Evolutionary conservation across 2,797 vertebrate genomes (phyloP).

Genomic region (Pseudochaenichthys georgianus): DNA sequence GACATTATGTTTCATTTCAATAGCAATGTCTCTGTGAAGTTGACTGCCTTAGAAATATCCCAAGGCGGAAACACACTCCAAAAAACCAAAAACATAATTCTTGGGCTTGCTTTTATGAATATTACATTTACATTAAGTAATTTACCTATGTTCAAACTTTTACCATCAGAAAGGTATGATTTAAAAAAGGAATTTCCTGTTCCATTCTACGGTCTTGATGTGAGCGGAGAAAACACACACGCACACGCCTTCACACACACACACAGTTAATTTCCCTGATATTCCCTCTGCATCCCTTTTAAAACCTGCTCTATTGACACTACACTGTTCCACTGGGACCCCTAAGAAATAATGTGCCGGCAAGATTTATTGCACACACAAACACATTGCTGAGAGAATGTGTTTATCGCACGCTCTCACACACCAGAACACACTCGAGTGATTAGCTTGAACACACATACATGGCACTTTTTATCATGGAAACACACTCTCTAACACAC

Average conservation of each 20-base stretch:
- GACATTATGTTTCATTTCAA: conserved; percentile 69
- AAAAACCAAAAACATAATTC: not conserved
- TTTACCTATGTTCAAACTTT: not conserved
- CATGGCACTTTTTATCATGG: conserved; percentile 22
- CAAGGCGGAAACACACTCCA: conserved; percentile 18
- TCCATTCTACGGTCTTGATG: not conserved
- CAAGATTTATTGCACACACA: conserved; percentile 54
- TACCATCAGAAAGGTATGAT: not conserved
- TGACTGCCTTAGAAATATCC: conserved; percentile 33
- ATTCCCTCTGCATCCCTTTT: conserved; percentile 58
- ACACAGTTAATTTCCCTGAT: conserved; percentile 58
- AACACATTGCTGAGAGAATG: conserved; percentile 16
- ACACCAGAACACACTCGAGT: conserved; percentile 18
- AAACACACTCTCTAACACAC: conserved; percentile 24
- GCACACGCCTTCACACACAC: conserved; percentile 6
- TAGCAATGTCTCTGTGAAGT: conserved; percentile 56
- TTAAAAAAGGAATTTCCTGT: not conserved
- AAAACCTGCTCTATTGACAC: conserved; percentile 64
- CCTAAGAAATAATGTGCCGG: conserved; percentile 57
- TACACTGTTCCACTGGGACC: conserved; percentile 57
- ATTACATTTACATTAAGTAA: conserved; percentile 28
- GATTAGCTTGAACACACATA: conserved; percentile 9
- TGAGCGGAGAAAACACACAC: conserved; percentile 4
- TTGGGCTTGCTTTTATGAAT: not conserved
- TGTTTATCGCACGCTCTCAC: conserved; percentile 41